Base-by-base conservation (phyloP, 2,888 invertebrate species). In the Torymus texanus region DNA sequence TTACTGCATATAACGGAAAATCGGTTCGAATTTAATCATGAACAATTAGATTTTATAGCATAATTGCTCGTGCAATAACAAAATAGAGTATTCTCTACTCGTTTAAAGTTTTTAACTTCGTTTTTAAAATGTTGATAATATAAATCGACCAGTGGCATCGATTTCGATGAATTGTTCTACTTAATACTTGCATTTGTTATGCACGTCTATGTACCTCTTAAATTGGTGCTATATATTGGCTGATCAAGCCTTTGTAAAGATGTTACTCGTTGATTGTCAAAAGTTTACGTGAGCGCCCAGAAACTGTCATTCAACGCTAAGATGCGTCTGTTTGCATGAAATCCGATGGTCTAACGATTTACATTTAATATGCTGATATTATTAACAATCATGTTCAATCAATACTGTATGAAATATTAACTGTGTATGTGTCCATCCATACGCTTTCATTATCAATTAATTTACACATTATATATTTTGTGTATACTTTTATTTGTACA, bases 261-360 rank as follows among this genome's bases (percentile, higher is more conserved):
- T 78, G 61, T 76, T 81, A 79, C 65, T 81, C 62, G 81, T 81
- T 79, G 74, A 74, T 81, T 79, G 56, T 77, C 56, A 13, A 73
- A 79, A 73, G 70, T 74, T 79, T 79, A 75, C 70, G 24, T 41
- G 24, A 65, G 59, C 24, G 3, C 55, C 65, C 56, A 55, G 67
- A 76, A 75, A 63, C 59, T 73, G 53, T 75, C 68, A 61, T 68
- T 66, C 5, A 72, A 68, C 21, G 61, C 14, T 11, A 59, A 68
- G 24, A 67, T 71, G 55, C n/a, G 24, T 66, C 70, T 65, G 29
- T 21, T 68, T 75, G 18, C 55, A 67, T 78, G 13, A 63, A 67
- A 81, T 29, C 14, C 29, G 53, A 77, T 66, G 73, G 71, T 62
- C 58, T 75, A 78, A 81, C n/a, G 12, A 55, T 78, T 74, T 58